A percentile compares a stretch with the other conserved stretches of the same genome.
These are phyloP conservation scores for Dolichoris vasculosae DNA, from an alignment of 1,140 invertebrate species.

Conservation along the genomic window DNA sequence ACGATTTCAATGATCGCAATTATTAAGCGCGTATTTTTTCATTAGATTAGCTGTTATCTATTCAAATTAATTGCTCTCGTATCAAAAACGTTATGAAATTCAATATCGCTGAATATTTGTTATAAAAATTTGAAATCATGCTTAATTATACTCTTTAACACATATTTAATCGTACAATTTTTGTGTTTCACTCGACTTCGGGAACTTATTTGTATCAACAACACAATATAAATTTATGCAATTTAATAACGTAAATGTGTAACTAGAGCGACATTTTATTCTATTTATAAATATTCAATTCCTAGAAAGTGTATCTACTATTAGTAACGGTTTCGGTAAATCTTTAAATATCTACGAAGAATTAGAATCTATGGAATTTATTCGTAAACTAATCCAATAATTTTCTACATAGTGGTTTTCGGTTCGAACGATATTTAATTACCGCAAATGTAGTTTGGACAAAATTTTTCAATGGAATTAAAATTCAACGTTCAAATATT, in stretches of 20 bases:
- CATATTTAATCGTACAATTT: too few relatives aligned
- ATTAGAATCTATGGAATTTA: background rate
- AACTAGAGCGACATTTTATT: background rate
- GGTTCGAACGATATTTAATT: background rate
- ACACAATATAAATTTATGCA: background rate
- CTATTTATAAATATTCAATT: background rate
- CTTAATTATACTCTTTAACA: too few relatives aligned
- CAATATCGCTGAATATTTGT: background rate
- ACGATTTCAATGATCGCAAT: background rate
- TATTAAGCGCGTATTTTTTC: too few relatives aligned
- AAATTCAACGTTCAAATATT: background rate
- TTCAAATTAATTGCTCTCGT: too few relatives aligned
- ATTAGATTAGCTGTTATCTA: too few relatives aligned
- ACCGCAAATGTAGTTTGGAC: background rate
- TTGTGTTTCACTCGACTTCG: too few relatives aligned
- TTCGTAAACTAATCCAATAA: background rate
- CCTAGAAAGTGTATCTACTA: background rate
- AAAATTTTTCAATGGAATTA: background rate
- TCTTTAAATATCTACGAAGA: background rate
- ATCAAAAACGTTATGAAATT: background rate
- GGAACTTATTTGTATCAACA: background rate
- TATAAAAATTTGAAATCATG: background rate
- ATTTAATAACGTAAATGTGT: background rate
- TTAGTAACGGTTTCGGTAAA: background rate
- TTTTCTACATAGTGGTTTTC: background rate